Conservation (phyloP, 2,888 invertebrate species). For the Nephrotoma flavescens region DNA sequence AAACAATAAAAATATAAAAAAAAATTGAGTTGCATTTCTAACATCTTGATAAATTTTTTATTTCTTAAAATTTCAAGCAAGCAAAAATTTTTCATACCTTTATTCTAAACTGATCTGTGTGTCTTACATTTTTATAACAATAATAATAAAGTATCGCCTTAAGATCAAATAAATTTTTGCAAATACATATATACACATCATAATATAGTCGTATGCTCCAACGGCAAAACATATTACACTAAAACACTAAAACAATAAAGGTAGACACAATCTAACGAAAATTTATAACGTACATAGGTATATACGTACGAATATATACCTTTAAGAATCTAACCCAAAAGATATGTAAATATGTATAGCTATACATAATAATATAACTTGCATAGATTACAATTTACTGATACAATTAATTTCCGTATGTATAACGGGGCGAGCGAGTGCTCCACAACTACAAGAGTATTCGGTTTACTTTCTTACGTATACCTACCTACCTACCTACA, state of each 20-base stretch:
- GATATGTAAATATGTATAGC: not conserved
- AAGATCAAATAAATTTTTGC: not conserved
- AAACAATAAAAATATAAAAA: no score
- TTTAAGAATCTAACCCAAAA: not conserved
- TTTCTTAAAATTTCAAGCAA: not conserved
- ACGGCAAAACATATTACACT: not conserved
- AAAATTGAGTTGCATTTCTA: not conserved
- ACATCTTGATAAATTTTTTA: not conserved
- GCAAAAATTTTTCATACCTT: not conserved
- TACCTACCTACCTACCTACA: not conserved
- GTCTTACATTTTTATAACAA: not conserved
- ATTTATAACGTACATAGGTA: not conserved
- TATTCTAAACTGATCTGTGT: not conserved
- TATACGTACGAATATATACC: not conserved
- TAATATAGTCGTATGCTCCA: not conserved
- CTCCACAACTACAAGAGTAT: not conserved
- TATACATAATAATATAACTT: not conserved
- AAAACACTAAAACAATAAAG: not conserved
- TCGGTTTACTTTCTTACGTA: not conserved
- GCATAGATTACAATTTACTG: slow-evolving; percentile 1
- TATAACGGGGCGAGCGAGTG: not conserved
- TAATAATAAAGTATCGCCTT: not conserved
- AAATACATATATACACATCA: not conserved
- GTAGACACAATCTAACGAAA: not conserved
- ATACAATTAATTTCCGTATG: slow-evolving; percentile 1